Evolutionary conservation across 2,888 invertebrate genomes (phyloP), one percentile per base, ranked within the genome.

Genomic region (Caradrina kadenii): DNA sequence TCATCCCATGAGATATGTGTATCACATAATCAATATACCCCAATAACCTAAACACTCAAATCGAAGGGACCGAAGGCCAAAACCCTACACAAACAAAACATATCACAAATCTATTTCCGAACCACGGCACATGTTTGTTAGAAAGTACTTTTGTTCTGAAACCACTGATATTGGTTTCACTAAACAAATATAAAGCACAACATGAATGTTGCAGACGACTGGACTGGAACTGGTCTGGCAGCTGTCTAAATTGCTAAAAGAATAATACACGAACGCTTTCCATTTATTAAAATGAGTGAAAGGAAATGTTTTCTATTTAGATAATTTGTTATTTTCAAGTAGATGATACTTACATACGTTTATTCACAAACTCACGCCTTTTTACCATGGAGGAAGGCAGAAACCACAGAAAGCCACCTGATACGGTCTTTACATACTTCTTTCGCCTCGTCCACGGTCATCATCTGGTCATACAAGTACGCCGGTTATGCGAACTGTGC

Each of bases 221-320:
- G 63, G n/a, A 58, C 39, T 72, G 73, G 58, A 79, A 79, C 52
- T n/a, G 26, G 39, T 73, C 53, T 81, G 79, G 58, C 81, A 79
- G 78, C 66, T 68, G 79, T 77, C 79, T 69, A 66, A 77, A 55
- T 61, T 19, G 45, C 19, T 59, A 26, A 76, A 76, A 68, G 59
- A 76, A 75, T 67, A 73, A 65, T 59, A 73, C 53, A 26, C 22
- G n/a, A 54, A 49, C 31, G 21, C 52, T 53, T 67, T 67, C 54
- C 21, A 63, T 76, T 72, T 48, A 64, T 62, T 69, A 58, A 68
- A 67, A 79, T 49, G 39, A 26, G 6, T 22, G 45, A 50, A 15
- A 48, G 49, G 13, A 45, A 50, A 56, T 0, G 4, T 13, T 64
- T 31, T 35, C 1, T 8, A 54, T 52, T 42, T 39, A n/a, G 26